Evolutionary conservation across 2,113 vertebrate genomes (phyloP), one percentile per base, ranked within the genome.

Genomic region (Bubalus kerabau): DNA sequence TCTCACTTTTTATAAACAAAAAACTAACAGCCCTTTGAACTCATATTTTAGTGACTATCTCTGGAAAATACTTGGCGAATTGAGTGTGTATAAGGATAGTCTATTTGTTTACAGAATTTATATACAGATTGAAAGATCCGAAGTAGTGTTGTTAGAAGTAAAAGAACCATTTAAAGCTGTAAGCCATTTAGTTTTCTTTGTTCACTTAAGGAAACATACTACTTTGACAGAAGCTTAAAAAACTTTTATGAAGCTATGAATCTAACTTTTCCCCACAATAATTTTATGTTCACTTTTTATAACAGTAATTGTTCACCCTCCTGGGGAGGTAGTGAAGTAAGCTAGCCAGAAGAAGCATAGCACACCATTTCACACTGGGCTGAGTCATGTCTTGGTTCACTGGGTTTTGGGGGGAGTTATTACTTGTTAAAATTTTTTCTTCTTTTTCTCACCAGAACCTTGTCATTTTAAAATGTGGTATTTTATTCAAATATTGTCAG

Each of bases 401-500:
- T 54, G n/a, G 67, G 28, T 90, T 94, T 91, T 57, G 6, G 62
- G 52, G 26, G 16, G 17, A 64, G 46, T 71, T 26, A 83, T 71
- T 93, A 90, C 10, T n/a, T 57, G 5, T 26, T 89, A 30, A 50
- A 28, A 32, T 11, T 24, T 40, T 62, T 64, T 48, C 10, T 93
- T 48, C 23, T 64, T 81, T 91, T 91, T 76, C 60, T 17, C 40
- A 86, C 1, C 13, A 60, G 40, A 96, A 64, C 9, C 24, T 74
- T 92, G 67, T 84, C 48, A 87, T 94, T 96, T 84, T 71, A 56
- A 96, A 90, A 64, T 67, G 54, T 76, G 14, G 36, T n/a, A 43
- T 93, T 96, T 97, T 95, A 64, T 91, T 93, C 48, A 93, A 93
- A 85, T 93, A 54, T 71, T 78, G 14, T 32, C n/a, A 9, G 17